Evolutionary conservation across 35 echinoderm and acorn worm genomes (phyloP), one percentile per base, ranked within the genome.

Genomic region (Antedon bifida): DNA sequence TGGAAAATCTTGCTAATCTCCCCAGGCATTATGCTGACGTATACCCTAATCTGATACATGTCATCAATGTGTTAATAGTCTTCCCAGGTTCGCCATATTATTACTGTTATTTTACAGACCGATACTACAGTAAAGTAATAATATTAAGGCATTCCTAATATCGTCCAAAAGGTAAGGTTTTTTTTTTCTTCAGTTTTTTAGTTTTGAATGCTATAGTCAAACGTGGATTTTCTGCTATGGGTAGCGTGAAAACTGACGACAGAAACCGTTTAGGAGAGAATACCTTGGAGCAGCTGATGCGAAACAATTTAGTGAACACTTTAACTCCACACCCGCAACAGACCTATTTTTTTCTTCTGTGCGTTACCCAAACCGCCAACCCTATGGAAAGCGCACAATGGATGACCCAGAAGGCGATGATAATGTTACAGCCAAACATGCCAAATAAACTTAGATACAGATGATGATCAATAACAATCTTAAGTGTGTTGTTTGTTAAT

Each of bases 161-260:
- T 34, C 33, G 1, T 29, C 29, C 29, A 11, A 31, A 75, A 76
- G n/a, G 44, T 77, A 8, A 74, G 74, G 10, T 1, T 29, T 75
- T 29, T 32, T 8, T 76, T 74, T 30, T 84, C 26, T 83, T n/a
- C n/a, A n/a, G 31, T 16, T 77, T 56, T 84, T 21, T 51, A 87
- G 87, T 78, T 32, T 88, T 73, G 28, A 88, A 88, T 83, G 87
- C 79, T 42, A 45, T 31, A 17, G 83, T 85, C 76, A 73, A 85
- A 32, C 31, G 83, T 0, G 83, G 83, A 1, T 85, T 85, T 9
- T 85, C 74, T 76, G 83, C 83, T 33, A 76, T 85, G 83, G 36
- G 36, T 21, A 75, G 83, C n/a, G 73, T 85, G 29, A 85, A 85
- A 32, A 76, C 73, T 23, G 83, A 85, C 74, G 33, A 77, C 73